phyloP scores from a whole-genome alignment of 2,888 invertebrate genomes.

The Anthophora plumipes region DNA sequence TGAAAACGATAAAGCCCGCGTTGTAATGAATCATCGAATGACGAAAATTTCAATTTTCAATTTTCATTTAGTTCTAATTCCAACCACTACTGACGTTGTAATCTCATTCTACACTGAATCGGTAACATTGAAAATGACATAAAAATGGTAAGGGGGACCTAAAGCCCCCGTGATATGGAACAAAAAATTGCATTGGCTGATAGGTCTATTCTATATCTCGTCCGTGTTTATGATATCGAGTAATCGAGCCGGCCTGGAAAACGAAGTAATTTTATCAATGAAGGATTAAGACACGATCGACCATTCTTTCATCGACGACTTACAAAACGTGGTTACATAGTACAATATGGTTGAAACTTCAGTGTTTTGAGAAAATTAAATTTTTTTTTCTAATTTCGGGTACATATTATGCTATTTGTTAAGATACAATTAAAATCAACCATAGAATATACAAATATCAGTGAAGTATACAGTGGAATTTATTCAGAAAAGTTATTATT shows the following conservation, averaged over 20 bases:
- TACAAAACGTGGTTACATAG: background rate
- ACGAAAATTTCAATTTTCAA: no score
- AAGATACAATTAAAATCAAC: background rate
- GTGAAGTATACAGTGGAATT: background rate
- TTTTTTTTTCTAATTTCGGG: background rate
- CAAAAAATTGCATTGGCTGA: no score
- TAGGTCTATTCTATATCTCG: no score
- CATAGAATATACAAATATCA: background rate
- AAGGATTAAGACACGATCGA: background rate
- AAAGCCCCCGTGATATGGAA: no score
- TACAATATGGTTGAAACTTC: background rate
- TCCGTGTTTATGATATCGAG: slow-evolving; percentile 22
- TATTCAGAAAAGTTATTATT: background rate
- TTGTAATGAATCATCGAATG: no score
- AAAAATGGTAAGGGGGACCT: no score
- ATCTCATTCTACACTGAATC: no score
- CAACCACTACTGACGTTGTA: no score
- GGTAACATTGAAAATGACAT: no score
- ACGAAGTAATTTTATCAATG: slow-evolving; percentile 16
- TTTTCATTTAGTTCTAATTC: no score
- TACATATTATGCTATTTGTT: background rate
- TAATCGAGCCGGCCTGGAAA: slow-evolving; percentile 1
- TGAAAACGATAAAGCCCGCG: no score
- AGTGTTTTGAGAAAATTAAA: background rate
- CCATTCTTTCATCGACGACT: background rate